These are phyloP conservation scores for Ypsolopha sequella DNA, from an alignment of 2,888 invertebrate species.

Conservation along the genomic window DNA sequence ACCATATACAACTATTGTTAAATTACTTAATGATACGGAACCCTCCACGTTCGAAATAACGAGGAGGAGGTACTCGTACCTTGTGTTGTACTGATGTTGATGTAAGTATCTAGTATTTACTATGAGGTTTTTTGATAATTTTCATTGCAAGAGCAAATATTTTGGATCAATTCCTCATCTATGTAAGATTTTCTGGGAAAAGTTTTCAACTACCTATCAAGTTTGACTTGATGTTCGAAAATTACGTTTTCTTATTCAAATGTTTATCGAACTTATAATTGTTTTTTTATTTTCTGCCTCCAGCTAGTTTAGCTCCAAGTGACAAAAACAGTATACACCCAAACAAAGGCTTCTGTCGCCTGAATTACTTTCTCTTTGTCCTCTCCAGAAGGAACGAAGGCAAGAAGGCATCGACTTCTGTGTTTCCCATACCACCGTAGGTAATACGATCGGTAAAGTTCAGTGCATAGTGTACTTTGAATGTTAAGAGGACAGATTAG, in stretches of 20 bases:
- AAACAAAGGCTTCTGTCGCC: background rate
- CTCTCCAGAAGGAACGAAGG: background rate
- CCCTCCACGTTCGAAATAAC: slow-evolving; percentile 26
- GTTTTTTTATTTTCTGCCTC: background rate
- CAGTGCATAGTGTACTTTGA: slow-evolving; percentile 26
- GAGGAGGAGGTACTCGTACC: too few species aligned
- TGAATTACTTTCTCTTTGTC: background rate
- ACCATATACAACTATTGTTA: too few species aligned
- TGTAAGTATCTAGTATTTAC: too few species aligned
- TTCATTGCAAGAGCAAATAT: too few species aligned
- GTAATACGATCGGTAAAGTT: slow-evolving; percentile 38
- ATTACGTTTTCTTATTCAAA: too few species aligned
- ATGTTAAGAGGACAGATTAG: slow-evolving; percentile 52
- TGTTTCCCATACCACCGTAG: slow-evolving; percentile 9
- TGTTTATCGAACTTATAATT: background rate
- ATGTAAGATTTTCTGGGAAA: too few species aligned
- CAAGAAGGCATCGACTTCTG: too few species aligned
- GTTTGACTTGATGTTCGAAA: too few species aligned
- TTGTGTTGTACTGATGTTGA: slow-evolving; percentile 4
- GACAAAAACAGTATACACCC: too few species aligned
- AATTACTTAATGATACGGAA: slow-evolving; percentile 34
- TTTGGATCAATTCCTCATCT: too few species aligned
- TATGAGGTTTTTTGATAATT: too few species aligned
- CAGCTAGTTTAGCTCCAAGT: background rate
- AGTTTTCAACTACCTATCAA: too few species aligned